phyloP scores from a whole-genome alignment of 2,797 vertebrate genomes.

The Crypturellus tataupa region DNA sequence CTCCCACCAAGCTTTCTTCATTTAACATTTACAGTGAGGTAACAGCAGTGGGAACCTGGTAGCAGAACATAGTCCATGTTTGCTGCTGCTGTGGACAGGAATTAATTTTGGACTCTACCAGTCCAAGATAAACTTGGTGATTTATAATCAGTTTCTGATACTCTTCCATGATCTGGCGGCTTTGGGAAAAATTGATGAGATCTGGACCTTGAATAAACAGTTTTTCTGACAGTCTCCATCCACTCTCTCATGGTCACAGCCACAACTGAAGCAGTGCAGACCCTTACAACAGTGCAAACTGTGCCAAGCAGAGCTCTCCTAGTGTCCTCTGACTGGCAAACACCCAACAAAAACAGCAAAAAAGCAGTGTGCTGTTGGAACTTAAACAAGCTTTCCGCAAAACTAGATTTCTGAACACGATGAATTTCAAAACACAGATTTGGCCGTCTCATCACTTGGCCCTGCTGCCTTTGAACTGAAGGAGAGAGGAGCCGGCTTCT shows the following conservation, averaged over 20 bases:
- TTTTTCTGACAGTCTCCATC: neutral
- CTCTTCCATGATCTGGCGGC: accelerated
- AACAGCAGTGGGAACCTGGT: neutral
- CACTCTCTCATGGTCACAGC: neutral
- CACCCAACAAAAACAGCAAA: neutral
- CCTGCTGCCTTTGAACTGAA: neutral
- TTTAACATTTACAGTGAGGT: neutral
- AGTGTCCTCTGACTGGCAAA: neutral
- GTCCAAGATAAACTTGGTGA: neutral
- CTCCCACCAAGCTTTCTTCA: neutral
- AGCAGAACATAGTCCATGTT: neutral
- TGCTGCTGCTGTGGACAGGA: neutral
- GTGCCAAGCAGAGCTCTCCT: neutral
- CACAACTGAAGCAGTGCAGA: neutral
- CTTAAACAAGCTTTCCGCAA: neutral
- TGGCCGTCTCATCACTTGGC: neutral
- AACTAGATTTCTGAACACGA: neutral
- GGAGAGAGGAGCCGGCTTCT: neutral
- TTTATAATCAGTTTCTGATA: neutral
- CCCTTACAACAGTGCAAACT: neutral
- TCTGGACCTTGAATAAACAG: neutral
- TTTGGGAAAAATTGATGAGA: neutral
- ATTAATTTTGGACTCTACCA: neutral
- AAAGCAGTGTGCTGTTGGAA: neutral
- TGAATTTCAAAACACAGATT: neutral